Percentiles rank a stretch among this genome's conserved stretches.
Evolutionary conservation across 1,140 invertebrate species (phyloP).

Genomic region (Drosophila ohnishii): DNA sequence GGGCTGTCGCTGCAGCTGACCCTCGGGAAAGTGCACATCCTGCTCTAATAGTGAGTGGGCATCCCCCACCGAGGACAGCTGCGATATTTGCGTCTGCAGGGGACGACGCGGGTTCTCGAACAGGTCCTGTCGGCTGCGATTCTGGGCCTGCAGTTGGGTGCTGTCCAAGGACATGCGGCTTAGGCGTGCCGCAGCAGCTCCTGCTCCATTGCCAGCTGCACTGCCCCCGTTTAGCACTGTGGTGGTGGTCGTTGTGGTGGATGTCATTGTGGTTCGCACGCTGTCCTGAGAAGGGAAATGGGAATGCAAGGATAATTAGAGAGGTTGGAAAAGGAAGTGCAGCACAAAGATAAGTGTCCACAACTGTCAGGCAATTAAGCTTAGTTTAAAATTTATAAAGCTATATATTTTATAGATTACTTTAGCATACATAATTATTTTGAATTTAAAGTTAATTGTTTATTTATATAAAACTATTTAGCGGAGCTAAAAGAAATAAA

Average conservation of each 20-base stretch:
- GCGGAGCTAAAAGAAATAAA: too few relatives aligned
- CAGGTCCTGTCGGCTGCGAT: constrained; percentile 72
- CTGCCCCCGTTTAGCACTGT: constrained; percentile 50
- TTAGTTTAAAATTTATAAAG: background rate
- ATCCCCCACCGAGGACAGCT: constrained; percentile 75
- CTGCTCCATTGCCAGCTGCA: constrained; percentile 32
- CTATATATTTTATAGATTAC: background rate
- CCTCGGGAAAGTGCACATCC: constrained; percentile 61
- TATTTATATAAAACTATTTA: too few relatives aligned
- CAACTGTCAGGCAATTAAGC: background rate
- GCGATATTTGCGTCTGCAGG: constrained; percentile 76
- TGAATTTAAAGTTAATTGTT: background rate
- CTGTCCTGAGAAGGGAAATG: constrained; percentile 63
- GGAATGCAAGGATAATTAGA: constrained; percentile 19
- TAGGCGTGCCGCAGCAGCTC: constrained; percentile 38
- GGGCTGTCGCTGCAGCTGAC: constrained; percentile 48
- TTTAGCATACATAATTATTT: background rate
- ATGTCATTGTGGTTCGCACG: constrained; percentile 76
- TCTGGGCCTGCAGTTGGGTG: constrained; percentile 81
- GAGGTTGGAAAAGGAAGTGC: constrained; percentile 6
- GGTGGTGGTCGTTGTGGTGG: constrained; percentile 66
- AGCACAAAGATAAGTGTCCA: background rate
- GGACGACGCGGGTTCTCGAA: constrained; percentile 59
- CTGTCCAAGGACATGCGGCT: constrained; percentile 68
- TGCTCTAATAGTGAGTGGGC: constrained; percentile 73